These are phyloP conservation scores for Actenoides lindsayi DNA, from an alignment of 2,113 vertebrate species.

Conservation along the genomic window DNA sequence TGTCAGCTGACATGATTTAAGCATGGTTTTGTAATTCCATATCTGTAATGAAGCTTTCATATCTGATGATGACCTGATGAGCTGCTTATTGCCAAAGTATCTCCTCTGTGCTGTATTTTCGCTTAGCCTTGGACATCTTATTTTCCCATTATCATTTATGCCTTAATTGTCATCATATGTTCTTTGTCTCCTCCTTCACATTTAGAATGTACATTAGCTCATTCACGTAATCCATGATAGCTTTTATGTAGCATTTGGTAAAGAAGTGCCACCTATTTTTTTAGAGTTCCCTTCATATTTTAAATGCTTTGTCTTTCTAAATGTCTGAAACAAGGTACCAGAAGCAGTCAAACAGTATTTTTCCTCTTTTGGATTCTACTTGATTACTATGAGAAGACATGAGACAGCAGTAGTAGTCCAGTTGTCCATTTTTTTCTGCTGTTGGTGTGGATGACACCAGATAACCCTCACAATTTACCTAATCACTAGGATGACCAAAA, in stretches of 20 bases:
- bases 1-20: background rate
- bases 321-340: background rate
- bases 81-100: background rate
- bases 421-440: background rate
- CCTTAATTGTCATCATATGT: background rate
- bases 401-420: background rate
- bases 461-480: background rate
- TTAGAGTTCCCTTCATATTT: background rate
- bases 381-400: background rate
- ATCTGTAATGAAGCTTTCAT: background rate
- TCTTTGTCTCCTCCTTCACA: background rate
- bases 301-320: background rate
- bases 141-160: background rate
- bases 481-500: background rate
- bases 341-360: background rate
- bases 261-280: background rate
- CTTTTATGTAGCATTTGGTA: background rate
- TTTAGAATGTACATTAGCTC: background rate
- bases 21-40: background rate
- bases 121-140: background rate
- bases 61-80: background rate
- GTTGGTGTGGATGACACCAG: background rate
- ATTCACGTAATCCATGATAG: background rate
- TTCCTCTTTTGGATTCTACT: background rate
- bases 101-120: background rate